Base-by-base conservation (phyloP, 2,888 invertebrate genomes). In the Stenolophus ochropezus region DNA sequence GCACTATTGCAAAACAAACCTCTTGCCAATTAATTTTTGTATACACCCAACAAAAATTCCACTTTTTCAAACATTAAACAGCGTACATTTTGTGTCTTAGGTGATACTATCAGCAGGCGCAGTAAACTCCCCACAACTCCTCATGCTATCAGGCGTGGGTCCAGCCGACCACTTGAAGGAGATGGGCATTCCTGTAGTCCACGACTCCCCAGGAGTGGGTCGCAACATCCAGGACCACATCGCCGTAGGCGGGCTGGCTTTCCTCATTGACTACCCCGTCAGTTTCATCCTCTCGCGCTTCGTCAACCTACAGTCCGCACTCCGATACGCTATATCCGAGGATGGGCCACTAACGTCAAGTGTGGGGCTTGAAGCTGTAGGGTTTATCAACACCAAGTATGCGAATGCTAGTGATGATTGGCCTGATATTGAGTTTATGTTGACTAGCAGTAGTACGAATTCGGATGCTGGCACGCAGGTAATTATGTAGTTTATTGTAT, bases 351-450 rank as follows among this genome's bases (percentile, higher is more conserved):
- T 97, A 53, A 97, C 97, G 0, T 95, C 96, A 0, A 95, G 95
- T 85, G 92, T 97, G 21, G 97, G 96, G 0, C 90, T 97, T 82
- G 97, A 97, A 89, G 95, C 96, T 0, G 95, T 96, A 0, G 96
- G 95, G 0, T 97, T 97, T 87, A 94, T 97, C 76, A 94, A 94
- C 25, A 96, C 97, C 0, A 97, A 96, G 89, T 97, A 96, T 87
- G 96, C 96, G 0, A 97, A 97, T 87, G 91, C 93, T 77, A 92
- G 94, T 0, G 96, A 96, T 80, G 97, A 97, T 87, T 97, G 96
- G 96, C 97, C 97, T 0, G 97, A 97, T 86, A 96, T 97, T 83
- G 96, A 96, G 87, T 96, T 97, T 86, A 97, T 97, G 95, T 90
- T 97, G 89, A 95, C 96, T 0, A 95, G 96, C 23, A 93, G 95